Percentiles rank a stretch among this genome's conserved stretches.
Evolutionary conservation across 1,140 invertebrate genomes (phyloP).

Genomic region (Hycleus phaleratus): DNA sequence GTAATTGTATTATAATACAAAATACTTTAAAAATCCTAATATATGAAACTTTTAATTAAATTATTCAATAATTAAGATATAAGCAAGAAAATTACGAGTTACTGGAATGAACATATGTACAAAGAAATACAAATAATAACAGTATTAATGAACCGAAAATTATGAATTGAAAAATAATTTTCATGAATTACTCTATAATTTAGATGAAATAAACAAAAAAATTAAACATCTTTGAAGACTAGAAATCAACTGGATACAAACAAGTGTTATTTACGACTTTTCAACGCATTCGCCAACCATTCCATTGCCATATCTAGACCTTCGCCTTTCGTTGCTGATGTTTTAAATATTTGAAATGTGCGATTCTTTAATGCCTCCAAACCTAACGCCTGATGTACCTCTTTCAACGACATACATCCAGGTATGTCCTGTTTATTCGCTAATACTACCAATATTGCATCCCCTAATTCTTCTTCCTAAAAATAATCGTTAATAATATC

Average conservation of each 20-base stretch:
- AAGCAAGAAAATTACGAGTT: too few relatives aligned
- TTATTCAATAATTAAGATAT: too few relatives aligned
- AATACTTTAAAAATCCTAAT: too few relatives aligned
- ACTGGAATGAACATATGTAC: too few relatives aligned
- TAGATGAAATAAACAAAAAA: too few relatives aligned
- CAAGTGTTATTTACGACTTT: slow-evolving; percentile 69
- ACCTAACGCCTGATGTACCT: slow-evolving; percentile 94
- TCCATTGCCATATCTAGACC: slow-evolving; percentile 99
- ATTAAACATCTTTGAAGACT: neutral
- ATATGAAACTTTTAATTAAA: too few relatives aligned
- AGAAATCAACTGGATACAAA: slow-evolving; percentile 2
- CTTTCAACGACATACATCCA: slow-evolving; percentile 90
- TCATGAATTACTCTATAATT: too few relatives aligned
- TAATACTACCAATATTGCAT: slow-evolving; percentile 89
- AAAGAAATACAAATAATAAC: too few relatives aligned
- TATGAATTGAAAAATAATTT: too few relatives aligned
- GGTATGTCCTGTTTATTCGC: slow-evolving; percentile 99
- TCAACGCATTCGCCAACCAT: slow-evolving; percentile 87
- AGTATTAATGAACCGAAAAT: too few relatives aligned
- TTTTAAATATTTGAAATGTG: slow-evolving; percentile 99
- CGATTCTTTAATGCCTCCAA: slow-evolving; percentile 91
- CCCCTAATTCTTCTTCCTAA: slow-evolving; percentile 94
- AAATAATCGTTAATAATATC: neutral
- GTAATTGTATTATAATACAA: too few relatives aligned
- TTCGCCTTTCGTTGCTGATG: slow-evolving; percentile 97